These are phyloP conservation scores for Crossaster papposus DNA, from an alignment of 53 echinoderm and acorn worm genomes.

Conservation along the genomic window DNA sequence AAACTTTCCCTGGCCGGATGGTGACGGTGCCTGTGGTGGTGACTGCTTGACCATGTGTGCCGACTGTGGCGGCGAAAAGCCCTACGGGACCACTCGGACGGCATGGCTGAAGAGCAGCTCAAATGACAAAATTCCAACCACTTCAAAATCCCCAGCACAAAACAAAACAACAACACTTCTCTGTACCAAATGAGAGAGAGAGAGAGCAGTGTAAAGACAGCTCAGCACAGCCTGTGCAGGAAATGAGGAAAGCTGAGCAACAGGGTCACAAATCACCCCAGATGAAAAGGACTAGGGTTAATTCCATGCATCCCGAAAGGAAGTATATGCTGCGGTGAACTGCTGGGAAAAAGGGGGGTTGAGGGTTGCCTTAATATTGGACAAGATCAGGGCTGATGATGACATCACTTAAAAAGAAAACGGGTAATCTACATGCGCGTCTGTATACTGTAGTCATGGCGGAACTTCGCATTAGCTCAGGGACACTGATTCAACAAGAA, in stretches of 20 bases:
- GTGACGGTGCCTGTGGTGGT: slow-evolving; percentile 3
- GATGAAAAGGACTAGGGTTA: slow-evolving; percentile 10
- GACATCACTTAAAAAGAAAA: not conserved
- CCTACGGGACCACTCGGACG: slow-evolving; percentile 53
- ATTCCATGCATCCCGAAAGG: slow-evolving; percentile 46
- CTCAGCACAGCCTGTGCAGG: not conserved
- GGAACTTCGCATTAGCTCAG: slow-evolving; percentile 39
- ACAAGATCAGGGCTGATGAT: slow-evolving; percentile 4
- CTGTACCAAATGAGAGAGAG: not conserved
- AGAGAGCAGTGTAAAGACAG: not conserved
- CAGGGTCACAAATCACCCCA: slow-evolving; percentile 8
- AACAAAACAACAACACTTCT: not conserved
- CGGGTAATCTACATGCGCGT: not conserved
- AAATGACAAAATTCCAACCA: not conserved
- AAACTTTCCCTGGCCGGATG: not conserved
- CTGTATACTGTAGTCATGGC: slow-evolving; percentile 8
- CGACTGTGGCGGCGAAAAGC: slow-evolving; percentile 46
- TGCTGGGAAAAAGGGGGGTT: not conserved
- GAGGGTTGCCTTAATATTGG: not conserved
- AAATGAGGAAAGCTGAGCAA: not conserved
- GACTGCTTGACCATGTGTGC: slow-evolving; percentile 30
- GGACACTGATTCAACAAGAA: slow-evolving; percentile 8
- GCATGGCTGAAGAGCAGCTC: slow-evolving; percentile 9
- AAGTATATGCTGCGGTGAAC: slow-evolving; percentile 11
- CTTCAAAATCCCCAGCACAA: not conserved